These are phyloP conservation scores for Acrocephalus arundinaceus DNA, from an alignment of 2,113 vertebrate species.

Conservation along the genomic window DNA sequence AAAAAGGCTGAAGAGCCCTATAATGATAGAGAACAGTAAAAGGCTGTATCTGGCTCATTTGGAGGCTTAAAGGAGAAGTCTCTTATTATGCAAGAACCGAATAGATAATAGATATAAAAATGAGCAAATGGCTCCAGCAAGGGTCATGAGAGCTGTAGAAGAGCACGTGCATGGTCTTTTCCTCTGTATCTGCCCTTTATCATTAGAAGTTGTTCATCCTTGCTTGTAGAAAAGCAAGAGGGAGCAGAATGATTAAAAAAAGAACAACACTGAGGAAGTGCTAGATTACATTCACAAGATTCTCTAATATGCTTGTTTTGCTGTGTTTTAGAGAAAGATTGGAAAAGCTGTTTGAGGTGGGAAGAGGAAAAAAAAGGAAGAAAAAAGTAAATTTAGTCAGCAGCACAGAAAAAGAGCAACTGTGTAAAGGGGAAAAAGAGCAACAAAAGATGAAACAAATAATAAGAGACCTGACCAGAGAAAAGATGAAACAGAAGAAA, in stretches of 20 bases:
- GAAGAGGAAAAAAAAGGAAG: background rate
- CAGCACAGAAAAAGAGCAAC: background rate
- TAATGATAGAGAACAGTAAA: background rate
- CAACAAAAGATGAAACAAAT: slow-evolving; percentile 19
- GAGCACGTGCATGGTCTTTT: rapidly evolving
- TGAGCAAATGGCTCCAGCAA: background rate
- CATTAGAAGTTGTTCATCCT: background rate
- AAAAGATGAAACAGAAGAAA: slow-evolving; percentile 25
- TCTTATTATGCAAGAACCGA: background rate
- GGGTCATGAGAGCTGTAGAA: background rate
- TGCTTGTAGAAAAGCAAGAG: background rate
- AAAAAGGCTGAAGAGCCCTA: background rate
- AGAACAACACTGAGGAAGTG: background rate
- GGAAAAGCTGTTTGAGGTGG: background rate
- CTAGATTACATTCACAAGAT: background rate
- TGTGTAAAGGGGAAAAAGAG: background rate
- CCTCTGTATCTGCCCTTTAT: background rate
- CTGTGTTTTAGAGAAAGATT: background rate
- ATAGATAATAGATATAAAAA: background rate
- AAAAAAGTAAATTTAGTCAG: background rate
- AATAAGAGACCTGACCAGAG: background rate
- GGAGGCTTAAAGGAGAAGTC: background rate
- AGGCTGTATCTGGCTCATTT: background rate
- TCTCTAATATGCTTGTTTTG: background rate
- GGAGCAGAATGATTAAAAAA: background rate